phyloP scores from a whole-genome alignment of 2,797 vertebrate species.

The Euphonia xanthogaster region DNA sequence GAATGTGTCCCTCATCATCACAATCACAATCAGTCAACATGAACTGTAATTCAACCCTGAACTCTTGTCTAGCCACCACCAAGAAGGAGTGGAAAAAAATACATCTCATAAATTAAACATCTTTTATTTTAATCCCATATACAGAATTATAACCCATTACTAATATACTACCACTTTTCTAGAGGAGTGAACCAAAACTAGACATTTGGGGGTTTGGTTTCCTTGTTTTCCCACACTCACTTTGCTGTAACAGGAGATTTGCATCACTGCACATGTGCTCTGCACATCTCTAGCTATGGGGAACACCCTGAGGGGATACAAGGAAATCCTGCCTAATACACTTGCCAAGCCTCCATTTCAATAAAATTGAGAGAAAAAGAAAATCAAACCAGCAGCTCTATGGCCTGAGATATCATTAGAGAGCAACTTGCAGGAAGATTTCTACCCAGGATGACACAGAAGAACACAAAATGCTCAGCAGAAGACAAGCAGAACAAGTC shows the following conservation, averaged over 20 bases:
- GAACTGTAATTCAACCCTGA: background rate
- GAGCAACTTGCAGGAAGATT: background rate
- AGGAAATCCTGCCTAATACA: background rate
- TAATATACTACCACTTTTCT: background rate
- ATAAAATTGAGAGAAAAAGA: background rate
- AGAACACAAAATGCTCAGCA: background rate
- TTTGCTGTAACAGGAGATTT: background rate
- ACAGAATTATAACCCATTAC: background rate
- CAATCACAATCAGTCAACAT: background rate
- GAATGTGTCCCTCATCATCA: background rate
- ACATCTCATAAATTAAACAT: background rate
- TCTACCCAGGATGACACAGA: background rate
- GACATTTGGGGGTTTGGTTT: background rate
- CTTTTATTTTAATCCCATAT: background rate
- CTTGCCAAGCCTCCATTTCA: background rate
- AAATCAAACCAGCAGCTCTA: slow-evolving; percentile 1
- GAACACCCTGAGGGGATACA: background rate
- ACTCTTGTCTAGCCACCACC: background rate
- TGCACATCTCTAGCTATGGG: background rate
- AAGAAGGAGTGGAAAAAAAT: background rate
- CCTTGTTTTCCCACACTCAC: background rate
- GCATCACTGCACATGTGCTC: background rate
- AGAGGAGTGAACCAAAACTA: background rate
- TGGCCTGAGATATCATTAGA: background rate
- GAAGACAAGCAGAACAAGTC: background rate